A percentile compares a stretch with the other conserved stretches of the same genome.
These are phyloP conservation scores for Patiria miniata DNA, from an alignment of 35 echinoderm and acorn worm species.

Conservation along the genomic window DNA sequence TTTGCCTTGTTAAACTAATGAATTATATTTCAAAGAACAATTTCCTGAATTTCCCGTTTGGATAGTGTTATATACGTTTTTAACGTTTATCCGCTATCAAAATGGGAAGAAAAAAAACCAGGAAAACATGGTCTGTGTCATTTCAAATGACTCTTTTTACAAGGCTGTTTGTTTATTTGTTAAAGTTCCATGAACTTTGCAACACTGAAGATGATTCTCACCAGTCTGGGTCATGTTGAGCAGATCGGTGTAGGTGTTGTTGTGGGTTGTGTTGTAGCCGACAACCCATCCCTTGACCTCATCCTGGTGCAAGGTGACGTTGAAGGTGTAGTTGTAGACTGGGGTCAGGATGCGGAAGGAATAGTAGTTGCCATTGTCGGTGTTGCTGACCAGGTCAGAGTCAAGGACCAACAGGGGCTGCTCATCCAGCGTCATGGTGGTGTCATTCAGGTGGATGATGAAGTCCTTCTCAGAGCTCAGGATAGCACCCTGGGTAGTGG, in stretches of 20 bases:
- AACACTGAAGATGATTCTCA: constrained; percentile 42
- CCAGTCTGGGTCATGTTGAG: constrained; percentile 40
- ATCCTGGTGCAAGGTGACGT: constrained; percentile 40
- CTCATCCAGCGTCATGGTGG: constrained; percentile 39
- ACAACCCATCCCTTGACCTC: constrained; percentile 37
- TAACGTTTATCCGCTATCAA: too few relatives aligned
- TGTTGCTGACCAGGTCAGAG: constrained; percentile 2
- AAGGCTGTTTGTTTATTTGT: too few relatives aligned
- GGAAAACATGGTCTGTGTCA: too few relatives aligned
- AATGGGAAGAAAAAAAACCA: too few relatives aligned
- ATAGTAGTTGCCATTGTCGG: constrained; percentile 12
- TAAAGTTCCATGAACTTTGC: too few relatives aligned
- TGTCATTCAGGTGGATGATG: constrained; percentile 29
- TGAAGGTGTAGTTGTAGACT: constrained; percentile 57
- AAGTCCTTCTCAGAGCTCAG: constrained; percentile 7
- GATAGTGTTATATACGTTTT: too few relatives aligned
- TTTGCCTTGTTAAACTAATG: too few relatives aligned
- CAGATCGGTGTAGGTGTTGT: constrained; percentile 20
- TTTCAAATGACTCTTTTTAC: too few relatives aligned
- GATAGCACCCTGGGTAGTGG: constrained; percentile 14
- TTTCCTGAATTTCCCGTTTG: too few relatives aligned
- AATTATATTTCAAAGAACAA: too few relatives aligned
- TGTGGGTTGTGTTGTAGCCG: constrained; percentile 25
- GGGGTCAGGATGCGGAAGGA: constrained; percentile 41
- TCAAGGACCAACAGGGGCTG: constrained; percentile 39